phyloP scores from a whole-genome alignment of 1,140 invertebrate species.

The Lordiphosa clarofinis region DNA sequence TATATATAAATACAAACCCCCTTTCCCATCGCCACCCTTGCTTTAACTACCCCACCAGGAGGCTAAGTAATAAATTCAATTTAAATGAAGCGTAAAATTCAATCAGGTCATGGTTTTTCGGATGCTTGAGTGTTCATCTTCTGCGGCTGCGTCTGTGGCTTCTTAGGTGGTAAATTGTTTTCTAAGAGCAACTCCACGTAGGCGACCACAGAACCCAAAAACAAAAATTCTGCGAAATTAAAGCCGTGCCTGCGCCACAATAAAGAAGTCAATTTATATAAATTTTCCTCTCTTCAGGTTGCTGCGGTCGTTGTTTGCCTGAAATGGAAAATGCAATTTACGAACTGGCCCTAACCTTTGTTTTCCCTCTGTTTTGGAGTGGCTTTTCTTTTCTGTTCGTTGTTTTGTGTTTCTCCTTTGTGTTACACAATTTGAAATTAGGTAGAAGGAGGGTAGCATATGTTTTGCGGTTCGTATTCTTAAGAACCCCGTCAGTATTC shows the following conservation, averaged over 20 bases:
- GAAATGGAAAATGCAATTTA: slow-evolving; percentile 59
- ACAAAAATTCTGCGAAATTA: slow-evolving; percentile 65
- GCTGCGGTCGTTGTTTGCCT: slow-evolving; percentile 41
- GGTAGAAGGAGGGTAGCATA: slow-evolving; percentile 59
- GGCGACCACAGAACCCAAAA: background rate
- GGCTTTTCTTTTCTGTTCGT: slow-evolving; percentile 38
- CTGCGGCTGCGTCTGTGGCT: slow-evolving; percentile 61
- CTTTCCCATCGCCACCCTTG: background rate
- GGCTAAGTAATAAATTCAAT: slow-evolving; percentile 67
- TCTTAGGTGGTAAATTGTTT: slow-evolving; percentile 74
- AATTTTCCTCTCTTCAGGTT: slow-evolving; percentile 57
- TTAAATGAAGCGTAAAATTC: slow-evolving; percentile 78
- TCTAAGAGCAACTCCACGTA: slow-evolving; percentile 13
- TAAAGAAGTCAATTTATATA: slow-evolving; percentile 77
- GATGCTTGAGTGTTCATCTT: slow-evolving; percentile 15
- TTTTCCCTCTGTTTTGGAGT: slow-evolving; percentile 45
- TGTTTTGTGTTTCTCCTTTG: slow-evolving; percentile 39
- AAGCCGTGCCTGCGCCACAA: slow-evolving; percentile 56
- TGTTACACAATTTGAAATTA: slow-evolving; percentile 59
- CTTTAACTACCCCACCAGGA: background rate
- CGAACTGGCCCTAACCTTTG: slow-evolving; percentile 45
- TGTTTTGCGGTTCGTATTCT: slow-evolving; percentile 55
- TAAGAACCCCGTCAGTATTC: slow-evolving; percentile 38
- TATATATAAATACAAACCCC: too few species aligned
- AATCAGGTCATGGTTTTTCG: slow-evolving; percentile 64